Evolutionary conservation across 2,797 vertebrate species (phyloP).

Genomic region (Avahi laniger): DNA sequence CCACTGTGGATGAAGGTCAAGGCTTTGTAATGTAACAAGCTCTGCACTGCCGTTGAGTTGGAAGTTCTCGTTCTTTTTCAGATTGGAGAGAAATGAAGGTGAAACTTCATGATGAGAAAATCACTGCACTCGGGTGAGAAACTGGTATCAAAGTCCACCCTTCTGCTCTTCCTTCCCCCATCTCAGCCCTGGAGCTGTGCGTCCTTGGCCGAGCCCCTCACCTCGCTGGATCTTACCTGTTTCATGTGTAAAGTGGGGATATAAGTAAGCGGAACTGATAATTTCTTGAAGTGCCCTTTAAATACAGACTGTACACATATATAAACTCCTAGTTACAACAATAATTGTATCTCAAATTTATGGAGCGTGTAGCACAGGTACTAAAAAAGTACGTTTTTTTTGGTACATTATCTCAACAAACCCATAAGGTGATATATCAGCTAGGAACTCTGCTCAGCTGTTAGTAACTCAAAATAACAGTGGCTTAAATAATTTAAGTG

Average conservation of each 20-base stretch:
- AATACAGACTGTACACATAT: not conserved
- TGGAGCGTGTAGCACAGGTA: not conserved
- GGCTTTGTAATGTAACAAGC: no score
- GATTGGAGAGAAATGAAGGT: not conserved
- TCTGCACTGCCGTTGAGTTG: not conserved
- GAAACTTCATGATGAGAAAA: not conserved
- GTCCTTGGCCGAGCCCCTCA: not conserved
- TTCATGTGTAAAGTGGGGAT: not conserved
- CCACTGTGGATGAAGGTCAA: not conserved
- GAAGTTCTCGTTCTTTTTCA: not conserved
- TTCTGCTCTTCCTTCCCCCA: fast-evolving
- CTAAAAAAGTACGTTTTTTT: not conserved
- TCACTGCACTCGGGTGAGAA: no score
- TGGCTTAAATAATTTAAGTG: not conserved
- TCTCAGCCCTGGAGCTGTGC: fast-evolving
- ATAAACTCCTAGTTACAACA: not conserved
- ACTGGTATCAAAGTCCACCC: not conserved
- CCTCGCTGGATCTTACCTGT: not conserved
- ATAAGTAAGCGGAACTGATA: not conserved
- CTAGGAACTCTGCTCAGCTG: not conserved
- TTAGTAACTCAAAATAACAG: not conserved
- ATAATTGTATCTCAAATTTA: not conserved
- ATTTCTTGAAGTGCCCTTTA: not conserved
- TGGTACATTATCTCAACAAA: not conserved
- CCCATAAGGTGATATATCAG: not conserved